A percentile compares a stretch with the other conserved stretches of the same genome.
Conservation (phyloP, 92 coral and sea anemone genomes). For the Porites cylindrica region DNA sequence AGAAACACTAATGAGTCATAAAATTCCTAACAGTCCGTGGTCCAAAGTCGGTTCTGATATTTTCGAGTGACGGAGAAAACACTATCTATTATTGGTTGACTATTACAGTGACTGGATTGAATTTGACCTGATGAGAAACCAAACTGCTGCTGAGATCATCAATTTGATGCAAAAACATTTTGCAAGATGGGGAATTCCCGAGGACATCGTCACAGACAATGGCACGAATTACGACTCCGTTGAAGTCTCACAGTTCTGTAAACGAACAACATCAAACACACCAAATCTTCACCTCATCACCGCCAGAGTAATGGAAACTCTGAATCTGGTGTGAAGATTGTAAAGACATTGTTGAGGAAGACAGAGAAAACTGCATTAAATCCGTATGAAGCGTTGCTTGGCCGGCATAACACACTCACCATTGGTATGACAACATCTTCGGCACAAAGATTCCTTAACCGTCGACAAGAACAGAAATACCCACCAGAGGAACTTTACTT, state of each 20-base stretch:
- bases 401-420: too few species aligned
- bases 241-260: not conserved
- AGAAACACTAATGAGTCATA: not conserved
- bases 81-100: conserved; percentile 25
- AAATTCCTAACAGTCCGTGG: not conserved
- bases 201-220: conserved; percentile 42
- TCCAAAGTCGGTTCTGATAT: conserved; percentile 22
- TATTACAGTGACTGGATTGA: too few species aligned
- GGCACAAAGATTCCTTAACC: too few species aligned
- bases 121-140: conserved; percentile 1
- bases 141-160: conserved; percentile 34
- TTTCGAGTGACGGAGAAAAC: conserved; percentile 41
- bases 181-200: not conserved
- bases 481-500: too few species aligned
- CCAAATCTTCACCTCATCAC: not conserved
- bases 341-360: too few species aligned
- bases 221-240: conserved; percentile 22
- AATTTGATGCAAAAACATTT: conserved; percentile 35
- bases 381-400: too few species aligned
- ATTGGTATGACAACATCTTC: too few species aligned
- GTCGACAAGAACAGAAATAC: too few species aligned
- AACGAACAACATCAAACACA: conserved; percentile 9
- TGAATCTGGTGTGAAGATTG: not conserved
- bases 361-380: too few species aligned
- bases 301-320: conserved; percentile 6